Evolutionary conservation across 2,113 vertebrate species (phyloP).

Genomic region (Meleagris gallopavo): DNA sequence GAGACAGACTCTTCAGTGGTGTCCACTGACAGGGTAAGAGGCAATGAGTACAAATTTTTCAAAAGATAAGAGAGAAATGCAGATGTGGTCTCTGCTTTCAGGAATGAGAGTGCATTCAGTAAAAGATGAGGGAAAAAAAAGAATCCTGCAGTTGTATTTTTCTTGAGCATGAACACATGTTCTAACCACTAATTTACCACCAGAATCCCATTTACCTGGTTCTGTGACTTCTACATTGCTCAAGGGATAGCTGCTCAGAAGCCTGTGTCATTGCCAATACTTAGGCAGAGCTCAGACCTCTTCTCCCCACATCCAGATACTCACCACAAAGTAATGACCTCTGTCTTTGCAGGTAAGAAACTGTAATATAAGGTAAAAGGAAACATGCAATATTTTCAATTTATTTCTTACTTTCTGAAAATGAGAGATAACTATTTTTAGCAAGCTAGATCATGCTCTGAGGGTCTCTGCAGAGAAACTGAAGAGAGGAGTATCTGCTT

Average conservation of each 20-base stretch:
- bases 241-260: neutral
- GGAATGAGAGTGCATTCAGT: neutral
- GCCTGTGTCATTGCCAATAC: too few species aligned
- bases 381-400: neutral
- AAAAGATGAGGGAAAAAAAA: neutral
- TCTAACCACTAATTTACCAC: neutral
- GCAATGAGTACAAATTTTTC: neutral
- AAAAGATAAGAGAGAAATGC: neutral
- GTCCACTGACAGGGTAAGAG: neutral
- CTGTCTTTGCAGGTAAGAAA: neutral
- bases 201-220: neutral
- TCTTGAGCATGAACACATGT: neutral
- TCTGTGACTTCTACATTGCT: neutral
- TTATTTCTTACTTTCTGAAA: neutral
- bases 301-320: too few species aligned
- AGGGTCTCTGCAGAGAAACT: neutral
- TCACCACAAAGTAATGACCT: neutral
- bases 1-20: neutral
- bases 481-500: rapidly evolving
- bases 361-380: neutral
- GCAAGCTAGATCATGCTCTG: neutral
- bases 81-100: neutral
- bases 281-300: rapidly evolving
- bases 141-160: neutral
- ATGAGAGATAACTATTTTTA: neutral